Evolutionary conservation across 1,140 invertebrate species (phyloP), one percentile per base, ranked within the genome.

Genomic region (Eriocheir sinensis): DNA sequence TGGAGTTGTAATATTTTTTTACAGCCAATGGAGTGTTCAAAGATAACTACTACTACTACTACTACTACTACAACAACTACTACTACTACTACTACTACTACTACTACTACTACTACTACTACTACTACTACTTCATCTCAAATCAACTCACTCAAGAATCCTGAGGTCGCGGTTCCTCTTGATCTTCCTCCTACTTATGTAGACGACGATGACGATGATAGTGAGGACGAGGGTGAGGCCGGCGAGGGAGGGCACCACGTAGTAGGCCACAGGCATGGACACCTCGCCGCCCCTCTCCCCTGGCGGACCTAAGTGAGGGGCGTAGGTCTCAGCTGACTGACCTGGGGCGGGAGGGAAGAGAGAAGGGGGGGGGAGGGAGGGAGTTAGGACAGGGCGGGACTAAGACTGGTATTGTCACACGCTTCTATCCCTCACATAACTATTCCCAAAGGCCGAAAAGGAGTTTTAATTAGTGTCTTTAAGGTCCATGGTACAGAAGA

Each of bases 161-260:
- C 91, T 93, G 44, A 88, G 93, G 60, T 95, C 95, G 21, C 90
- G 80, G 60, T 95, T 85, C 85, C 95, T 88, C 91, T 95, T 95
- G 36, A 93, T 85, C 30, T 89, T 89, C 72, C 72, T 92, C 60
- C 93, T 92, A 93, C 95, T 94, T 81, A 95, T 88, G 93, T 92
- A 94, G 27, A 91, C 95, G 72, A 93, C 93, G 85, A 94, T 60
- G 41, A 88, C 41, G 91, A 95, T 92, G 93, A 92, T 93, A 72
- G 92, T 92, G 91, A 95, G 60, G 60, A 95, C 95, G 86, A 95
- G 91, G 36, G 94, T 94, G 85, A 95, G 90, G 27, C 91, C 95
- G 12, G 89, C 95, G 41, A 94, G 83, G 21, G 91, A 91, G 30
- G 93, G 92, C 72, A 95, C 86, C 27, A 94, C 85, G 93, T 94